Conservation (phyloP, 2,888 invertebrate species). For the Spodoptera exigua region DNA sequence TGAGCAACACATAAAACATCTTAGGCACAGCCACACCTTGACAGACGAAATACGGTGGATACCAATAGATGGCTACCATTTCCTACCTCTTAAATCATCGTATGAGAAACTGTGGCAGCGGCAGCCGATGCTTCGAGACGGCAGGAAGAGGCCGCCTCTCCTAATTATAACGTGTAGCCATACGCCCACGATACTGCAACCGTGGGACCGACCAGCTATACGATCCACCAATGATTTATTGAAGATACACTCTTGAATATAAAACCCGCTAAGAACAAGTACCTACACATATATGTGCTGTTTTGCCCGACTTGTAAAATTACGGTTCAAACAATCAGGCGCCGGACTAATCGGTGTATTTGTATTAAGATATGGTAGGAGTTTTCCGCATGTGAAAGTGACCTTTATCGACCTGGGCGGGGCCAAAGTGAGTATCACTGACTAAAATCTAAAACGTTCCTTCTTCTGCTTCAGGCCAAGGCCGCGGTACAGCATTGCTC, state of each 20-base stretch:
- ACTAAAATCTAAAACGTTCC: no score
- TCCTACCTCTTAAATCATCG: slow-evolving; percentile 45
- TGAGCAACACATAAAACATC: not conserved
- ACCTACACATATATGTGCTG: slow-evolving; percentile 6
- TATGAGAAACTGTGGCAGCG: slow-evolving; percentile 48
- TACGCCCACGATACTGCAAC: slow-evolving; percentile 60
- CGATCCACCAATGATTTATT: slow-evolving; percentile 39
- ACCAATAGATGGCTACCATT: slow-evolving; percentile 42
- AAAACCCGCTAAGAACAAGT: not conserved
- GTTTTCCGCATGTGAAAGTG: no score
- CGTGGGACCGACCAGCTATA: slow-evolving; percentile 39
- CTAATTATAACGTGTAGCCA: slow-evolving; percentile 65
- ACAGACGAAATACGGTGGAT: slow-evolving; percentile 27
- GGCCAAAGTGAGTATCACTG: no score
- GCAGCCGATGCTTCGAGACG: slow-evolving; percentile 20
- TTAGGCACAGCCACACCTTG: slow-evolving; percentile 10
- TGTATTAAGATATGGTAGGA: no score
- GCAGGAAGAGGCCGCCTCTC: slow-evolving; percentile 64
- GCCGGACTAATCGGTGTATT: no score
- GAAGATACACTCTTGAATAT: slow-evolving; percentile 28
- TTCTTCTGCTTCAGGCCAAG: no score
- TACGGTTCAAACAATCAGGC: no score
- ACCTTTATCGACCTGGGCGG: no score
- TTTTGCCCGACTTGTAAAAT: no score
- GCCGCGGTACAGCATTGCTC: no score